These are phyloP conservation scores for Meganola albula DNA, from an alignment of 2,888 invertebrate genomes.

Conservation along the genomic window DNA sequence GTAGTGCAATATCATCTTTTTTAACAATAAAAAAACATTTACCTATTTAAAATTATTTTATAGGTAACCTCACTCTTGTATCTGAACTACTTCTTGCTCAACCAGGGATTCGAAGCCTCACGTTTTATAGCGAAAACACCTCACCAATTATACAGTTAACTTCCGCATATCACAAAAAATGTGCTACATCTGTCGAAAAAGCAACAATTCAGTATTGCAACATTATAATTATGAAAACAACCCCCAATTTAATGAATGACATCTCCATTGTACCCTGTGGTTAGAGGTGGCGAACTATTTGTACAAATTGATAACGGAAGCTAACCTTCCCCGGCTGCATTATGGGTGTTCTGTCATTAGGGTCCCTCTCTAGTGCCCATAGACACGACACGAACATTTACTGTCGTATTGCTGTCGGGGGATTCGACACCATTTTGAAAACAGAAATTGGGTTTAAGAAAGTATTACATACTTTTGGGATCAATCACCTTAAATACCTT, in stretches of 20 bases:
- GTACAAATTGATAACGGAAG: constrained; percentile 52
- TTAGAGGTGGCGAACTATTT: constrained; percentile 51
- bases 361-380: constrained; percentile 37
- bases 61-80: too few relatives aligned
- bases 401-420: constrained; percentile 16
- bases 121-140: too few relatives aligned
- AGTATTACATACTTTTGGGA: too few relatives aligned
- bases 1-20: too few relatives aligned
- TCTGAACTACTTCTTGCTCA: too few relatives aligned
- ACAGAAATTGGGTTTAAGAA: too few relatives aligned
- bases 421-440: constrained; percentile 22
- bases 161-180: constrained; percentile 3
- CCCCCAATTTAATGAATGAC: constrained; percentile 34
- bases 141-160: too few relatives aligned
- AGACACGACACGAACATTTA: constrained; percentile 32
- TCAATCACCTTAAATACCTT: too few relatives aligned
- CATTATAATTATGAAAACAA: constrained; percentile 17
- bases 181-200: constrained; percentile 8
- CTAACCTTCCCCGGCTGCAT: constrained; percentile 38
- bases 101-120: too few relatives aligned
- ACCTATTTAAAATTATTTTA: too few relatives aligned
- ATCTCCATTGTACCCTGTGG: constrained; percentile 43
- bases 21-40: too few relatives aligned
- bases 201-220: constrained; percentile 1
- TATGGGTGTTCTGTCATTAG: constrained; percentile 43